Base-by-base conservation (phyloP, 1,140 invertebrate genomes). In the Mamestra configurata region DNA sequence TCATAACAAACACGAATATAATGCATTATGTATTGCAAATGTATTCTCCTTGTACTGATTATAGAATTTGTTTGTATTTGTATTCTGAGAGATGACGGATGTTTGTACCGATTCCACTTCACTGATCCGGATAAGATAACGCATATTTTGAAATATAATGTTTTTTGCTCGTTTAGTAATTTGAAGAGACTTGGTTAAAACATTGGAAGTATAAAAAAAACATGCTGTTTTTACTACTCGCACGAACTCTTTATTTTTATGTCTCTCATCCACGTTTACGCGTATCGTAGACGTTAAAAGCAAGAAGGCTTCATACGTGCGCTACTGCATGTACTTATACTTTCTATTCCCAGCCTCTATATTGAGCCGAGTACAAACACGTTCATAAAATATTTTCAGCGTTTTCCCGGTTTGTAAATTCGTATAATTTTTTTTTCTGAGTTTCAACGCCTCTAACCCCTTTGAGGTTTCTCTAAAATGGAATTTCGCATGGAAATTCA, bases 391-490 rank as follows among this genome's bases (percentile, higher is more conserved):
- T 72, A 80, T 82, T 77, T 79, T 35, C 72, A 53, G 18, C 57
- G 80, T 72, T 64, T 55, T 37, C 31, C 68, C 15, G 15, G 51
- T 31, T 49, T 79, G 35, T 37, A 79, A 76, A 78, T 71, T 82
- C 55, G 77, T 61, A 70, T 73, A 85, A 72, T 83, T 86, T 87
- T 82, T 79, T 80, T 77, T 59, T 51, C 66, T 18, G 57, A 53
- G 71, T 83, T 83, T 81, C 77, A 80, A 79, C 80, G 70, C 71
- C 46, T 72, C 51, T 35, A 61, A 79, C 77, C 75, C 53, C 79
- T 85, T 82, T 82, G 84, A 83, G 75, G 77, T 83, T 71, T 73
- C 66, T 66, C 66, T 43, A 43, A 71, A 79, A 79, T 71, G 43
- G 31, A 79, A 79, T 79, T 81, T 79, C 27, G 71, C 57, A 71